Evolutionary conservation across 2,113 vertebrate genomes (phyloP).

Genomic region (Lophochroa leadbeateri): DNA sequence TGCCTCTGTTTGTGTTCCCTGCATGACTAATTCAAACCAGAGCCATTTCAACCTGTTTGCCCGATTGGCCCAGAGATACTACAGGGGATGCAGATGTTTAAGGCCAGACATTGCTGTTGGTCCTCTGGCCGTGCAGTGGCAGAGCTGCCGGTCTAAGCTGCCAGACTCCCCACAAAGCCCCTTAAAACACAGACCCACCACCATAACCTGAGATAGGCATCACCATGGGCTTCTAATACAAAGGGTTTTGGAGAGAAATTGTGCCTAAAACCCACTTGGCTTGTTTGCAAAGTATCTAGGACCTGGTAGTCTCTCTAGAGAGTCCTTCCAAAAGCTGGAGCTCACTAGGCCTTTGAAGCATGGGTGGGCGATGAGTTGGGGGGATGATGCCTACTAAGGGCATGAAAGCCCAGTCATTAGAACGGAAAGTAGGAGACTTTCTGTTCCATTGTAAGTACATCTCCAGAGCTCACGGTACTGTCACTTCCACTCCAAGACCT

Average conservation of each 20-base stretch:
- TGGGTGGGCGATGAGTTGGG: fast-evolving
- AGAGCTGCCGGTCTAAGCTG: background rate
- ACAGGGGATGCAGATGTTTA: background rate
- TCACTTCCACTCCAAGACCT: background rate
- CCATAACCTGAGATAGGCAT: background rate
- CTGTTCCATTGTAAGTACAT: background rate
- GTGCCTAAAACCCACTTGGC: background rate
- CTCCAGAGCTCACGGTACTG: background rate
- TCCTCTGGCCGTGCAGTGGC: background rate
- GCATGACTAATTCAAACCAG: background rate
- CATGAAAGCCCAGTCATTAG: background rate
- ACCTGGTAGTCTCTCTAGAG: background rate
- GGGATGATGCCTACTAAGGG: background rate
- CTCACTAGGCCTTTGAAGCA: background rate
- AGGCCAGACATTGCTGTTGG: background rate
- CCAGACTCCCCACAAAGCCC: background rate
- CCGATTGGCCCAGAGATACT: background rate
- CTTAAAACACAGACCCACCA: background rate
- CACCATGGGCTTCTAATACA: background rate
- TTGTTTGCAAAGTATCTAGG: background rate
- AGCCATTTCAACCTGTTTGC: background rate
- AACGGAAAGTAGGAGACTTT: background rate
- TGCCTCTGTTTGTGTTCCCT: conserved; percentile 6
- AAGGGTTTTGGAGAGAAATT: background rate
- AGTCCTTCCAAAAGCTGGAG: background rate